A percentile compares a stretch with the other conserved stretches of the same genome.
phyloP scores from a whole-genome alignment of 1,140 invertebrate species.

The Drosophila punjabiensis region DNA sequence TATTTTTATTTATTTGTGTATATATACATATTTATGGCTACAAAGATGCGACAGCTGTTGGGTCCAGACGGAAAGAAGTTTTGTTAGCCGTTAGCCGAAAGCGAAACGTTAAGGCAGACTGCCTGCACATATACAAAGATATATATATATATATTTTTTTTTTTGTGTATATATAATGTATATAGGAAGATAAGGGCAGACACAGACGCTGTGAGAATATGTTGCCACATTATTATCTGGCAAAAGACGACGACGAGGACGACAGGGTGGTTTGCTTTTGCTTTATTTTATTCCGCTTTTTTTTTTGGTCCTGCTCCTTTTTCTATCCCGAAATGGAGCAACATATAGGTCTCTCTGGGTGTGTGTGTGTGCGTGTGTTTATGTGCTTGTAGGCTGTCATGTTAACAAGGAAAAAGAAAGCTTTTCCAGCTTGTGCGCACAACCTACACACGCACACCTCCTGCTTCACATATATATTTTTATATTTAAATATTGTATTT shows the following conservation, averaged over 20 bases:
- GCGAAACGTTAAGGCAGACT: slow-evolving; percentile 63
- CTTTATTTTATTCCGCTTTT: slow-evolving; percentile 23
- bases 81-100: slow-evolving; percentile 24
- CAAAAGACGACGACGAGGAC: slow-evolving; percentile 10
- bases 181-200: slow-evolving; percentile 66
- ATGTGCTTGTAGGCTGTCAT: slow-evolving; percentile 83
- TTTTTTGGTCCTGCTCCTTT: slow-evolving; percentile 16
- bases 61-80: slow-evolving; percentile 48
- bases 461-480: slow-evolving; percentile 19
- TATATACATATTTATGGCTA: slow-evolving; percentile 53
- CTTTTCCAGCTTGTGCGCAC: slow-evolving; percentile 55
- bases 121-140: slow-evolving; percentile 30
- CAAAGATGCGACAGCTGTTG: slow-evolving; percentile 53
- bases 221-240: slow-evolving; percentile 83
- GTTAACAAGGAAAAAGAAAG: slow-evolving; percentile 71
- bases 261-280: slow-evolving; percentile 32
- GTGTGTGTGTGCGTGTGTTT: slow-evolving; percentile 62
- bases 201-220: slow-evolving; percentile 78
- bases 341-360: slow-evolving; percentile 21
- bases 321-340: slow-evolving; percentile 55
- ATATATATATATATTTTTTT: slow-evolving; percentile 3
- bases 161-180: slow-evolving; percentile 13
- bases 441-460: slow-evolving; percentile 23
- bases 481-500: slow-evolving; percentile 52
- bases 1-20: slow-evolving; percentile 45